Conservation (phyloP, 2,113 vertebrate genomes). For the Callipepla squamata region DNA sequence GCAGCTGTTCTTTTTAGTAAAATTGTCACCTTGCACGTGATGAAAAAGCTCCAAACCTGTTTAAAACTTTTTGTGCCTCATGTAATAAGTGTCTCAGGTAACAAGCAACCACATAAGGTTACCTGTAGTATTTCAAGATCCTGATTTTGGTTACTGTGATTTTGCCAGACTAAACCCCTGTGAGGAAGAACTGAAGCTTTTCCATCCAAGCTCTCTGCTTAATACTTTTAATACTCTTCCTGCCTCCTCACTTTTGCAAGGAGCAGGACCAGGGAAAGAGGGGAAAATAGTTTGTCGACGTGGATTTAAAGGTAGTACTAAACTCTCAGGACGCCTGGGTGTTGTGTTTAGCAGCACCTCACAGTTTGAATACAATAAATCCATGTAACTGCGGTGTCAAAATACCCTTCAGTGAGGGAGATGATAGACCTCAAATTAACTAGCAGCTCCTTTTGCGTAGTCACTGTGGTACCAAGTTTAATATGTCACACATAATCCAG, state of each 20-base stretch:
- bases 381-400: not conserved
- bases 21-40: not conserved
- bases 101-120: not conserved
- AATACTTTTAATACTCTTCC: not conserved
- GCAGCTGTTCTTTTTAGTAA: not conserved
- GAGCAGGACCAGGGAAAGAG: not conserved
- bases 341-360: not conserved
- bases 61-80: not conserved
- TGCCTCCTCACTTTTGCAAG: not conserved
- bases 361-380: not conserved
- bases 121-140: not conserved
- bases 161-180: not conserved
- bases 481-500: not conserved
- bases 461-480: not conserved
- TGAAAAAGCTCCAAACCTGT: not conserved
- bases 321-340: not conserved
- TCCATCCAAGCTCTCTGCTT: not conserved
- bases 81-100: not conserved
- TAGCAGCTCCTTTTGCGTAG: not conserved
- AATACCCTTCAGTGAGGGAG: not conserved
- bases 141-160: not conserved
- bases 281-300: not conserved
- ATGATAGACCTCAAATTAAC: not conserved
- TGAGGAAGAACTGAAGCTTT: not conserved
- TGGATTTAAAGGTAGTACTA: not conserved